These are phyloP conservation scores for Centropus bengalensis DNA, from an alignment of 2,113 vertebrate genomes.

Conservation along the genomic window DNA sequence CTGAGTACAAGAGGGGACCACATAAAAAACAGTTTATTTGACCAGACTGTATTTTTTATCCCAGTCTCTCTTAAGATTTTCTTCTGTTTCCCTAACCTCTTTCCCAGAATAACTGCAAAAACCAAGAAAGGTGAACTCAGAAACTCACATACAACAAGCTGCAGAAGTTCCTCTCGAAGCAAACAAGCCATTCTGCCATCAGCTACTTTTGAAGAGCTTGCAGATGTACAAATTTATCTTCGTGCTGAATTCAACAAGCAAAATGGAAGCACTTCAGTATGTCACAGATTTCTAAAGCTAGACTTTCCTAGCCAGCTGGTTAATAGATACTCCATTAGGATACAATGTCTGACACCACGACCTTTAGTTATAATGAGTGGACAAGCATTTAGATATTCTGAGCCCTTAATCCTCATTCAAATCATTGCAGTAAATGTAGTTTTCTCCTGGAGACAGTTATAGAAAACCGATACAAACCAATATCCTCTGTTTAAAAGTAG, in stretches of 20 bases:
- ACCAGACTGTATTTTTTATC: not conserved
- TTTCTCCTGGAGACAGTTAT: not conserved
- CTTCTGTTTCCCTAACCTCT: not conserved
- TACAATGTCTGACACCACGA: not conserved
- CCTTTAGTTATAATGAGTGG: not conserved
- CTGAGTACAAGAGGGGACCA: not conserved
- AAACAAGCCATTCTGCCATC: not conserved
- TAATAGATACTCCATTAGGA: not conserved
- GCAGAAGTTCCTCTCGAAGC: not conserved
- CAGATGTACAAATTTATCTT: conserved; percentile 20
- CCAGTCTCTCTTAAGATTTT: not conserved
- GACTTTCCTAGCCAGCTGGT: not conserved
- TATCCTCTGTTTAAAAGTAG: not conserved
- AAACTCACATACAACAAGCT: not conserved
- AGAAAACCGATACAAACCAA: not conserved
- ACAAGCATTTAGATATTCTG: not conserved
- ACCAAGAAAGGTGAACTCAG: not conserved
- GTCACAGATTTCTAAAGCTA: conserved; percentile 2
- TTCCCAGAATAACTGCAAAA: not conserved
- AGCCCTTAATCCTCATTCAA: not conserved
- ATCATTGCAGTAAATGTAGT: not conserved
- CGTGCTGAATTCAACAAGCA: not conserved
- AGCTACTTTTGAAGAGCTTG: conserved; percentile 43
- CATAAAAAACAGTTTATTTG: not conserved
- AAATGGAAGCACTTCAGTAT: conserved; percentile 26